Conservation (phyloP, 2,113 vertebrate genomes). For the Chionodraco myersi region DNA sequence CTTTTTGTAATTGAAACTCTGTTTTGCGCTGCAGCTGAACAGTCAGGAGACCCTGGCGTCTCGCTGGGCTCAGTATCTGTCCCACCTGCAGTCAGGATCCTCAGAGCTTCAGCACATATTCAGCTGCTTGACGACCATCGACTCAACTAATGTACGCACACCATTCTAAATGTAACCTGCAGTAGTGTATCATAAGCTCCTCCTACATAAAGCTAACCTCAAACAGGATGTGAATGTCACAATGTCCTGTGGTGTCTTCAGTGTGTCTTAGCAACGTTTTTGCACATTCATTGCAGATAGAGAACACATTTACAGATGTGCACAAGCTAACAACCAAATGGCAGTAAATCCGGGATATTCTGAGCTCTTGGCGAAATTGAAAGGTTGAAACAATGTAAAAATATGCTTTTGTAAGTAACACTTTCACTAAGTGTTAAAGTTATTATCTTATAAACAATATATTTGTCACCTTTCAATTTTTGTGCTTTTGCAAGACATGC, state of each 20-base stretch:
- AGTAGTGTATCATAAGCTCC: not conserved
- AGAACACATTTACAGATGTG: not conserved
- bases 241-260: constrained; percentile 1
- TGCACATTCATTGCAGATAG: not conserved
- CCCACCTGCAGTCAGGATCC: constrained; percentile 85
- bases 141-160: constrained; percentile 87
- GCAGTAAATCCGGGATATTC: not conserved
- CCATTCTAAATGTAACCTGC: not conserved
- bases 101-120: constrained; percentile 89
- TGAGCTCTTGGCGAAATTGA: not conserved
- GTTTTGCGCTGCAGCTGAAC: constrained; percentile 62
- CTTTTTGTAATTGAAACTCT: not conserved
- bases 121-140: constrained; percentile 89
- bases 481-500: not conserved
- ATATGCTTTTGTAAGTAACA: too few species aligned
- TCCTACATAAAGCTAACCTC: not conserved
- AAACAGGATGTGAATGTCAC: constrained; percentile 57
- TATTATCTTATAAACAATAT: not conserved
- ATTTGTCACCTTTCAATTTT: not conserved
- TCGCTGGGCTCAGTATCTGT: constrained; percentile 87
- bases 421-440: too few species aligned
- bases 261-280: constrained; percentile 13
- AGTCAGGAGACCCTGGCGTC: constrained; percentile 78
- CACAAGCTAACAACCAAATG: not conserved
- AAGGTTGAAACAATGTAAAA: not conserved